Conservation (phyloP, 1,140 invertebrate genomes). For the Cydia pomonella region DNA sequence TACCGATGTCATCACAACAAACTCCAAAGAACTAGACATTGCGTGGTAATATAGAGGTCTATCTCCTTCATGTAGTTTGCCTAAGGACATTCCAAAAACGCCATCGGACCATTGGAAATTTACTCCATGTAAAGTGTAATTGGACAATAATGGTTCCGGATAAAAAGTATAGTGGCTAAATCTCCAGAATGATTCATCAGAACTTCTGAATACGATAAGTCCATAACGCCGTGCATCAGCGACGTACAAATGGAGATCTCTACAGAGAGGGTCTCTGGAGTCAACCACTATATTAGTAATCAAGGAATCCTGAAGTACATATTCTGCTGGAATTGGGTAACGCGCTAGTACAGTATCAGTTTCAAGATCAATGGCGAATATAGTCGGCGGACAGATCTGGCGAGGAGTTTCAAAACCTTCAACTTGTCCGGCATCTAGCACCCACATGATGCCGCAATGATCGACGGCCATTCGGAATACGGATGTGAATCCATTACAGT, state of each 20-base stretch:
- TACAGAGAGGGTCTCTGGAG: conserved; percentile 83
- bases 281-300: conserved; percentile 89
- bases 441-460: conserved; percentile 87
- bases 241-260: conserved; percentile 86
- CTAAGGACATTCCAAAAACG: conserved; percentile 88
- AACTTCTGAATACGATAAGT: conserved; percentile 85
- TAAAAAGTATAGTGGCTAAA: conserved; percentile 88
- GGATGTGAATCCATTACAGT: conserved; percentile 87
- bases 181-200: conserved; percentile 85
- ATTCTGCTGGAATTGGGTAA: conserved; percentile 84
- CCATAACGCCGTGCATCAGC: conserved; percentile 89
- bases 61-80: conserved; percentile 82
- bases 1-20: conserved; percentile 85
- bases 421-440: conserved; percentile 88
- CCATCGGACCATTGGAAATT: conserved; percentile 91
- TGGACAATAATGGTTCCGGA: conserved; percentile 87
- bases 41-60: conserved; percentile 88
- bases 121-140: conserved; percentile 86
- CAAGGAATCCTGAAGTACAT: conserved; percentile 86
- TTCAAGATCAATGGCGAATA: conserved; percentile 86
- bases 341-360: conserved; percentile 83
- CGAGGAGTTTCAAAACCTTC: conserved; percentile 85
- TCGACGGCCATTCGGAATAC: conserved; percentile 89
- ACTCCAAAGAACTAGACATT: conserved; percentile 89
- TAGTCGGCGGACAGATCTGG: conserved; percentile 86